Percentiles rank a stretch among this genome's conserved stretches.
phyloP scores from a whole-genome alignment of 1,140 invertebrate genomes.

The Globodera ellingtonae region DNA sequence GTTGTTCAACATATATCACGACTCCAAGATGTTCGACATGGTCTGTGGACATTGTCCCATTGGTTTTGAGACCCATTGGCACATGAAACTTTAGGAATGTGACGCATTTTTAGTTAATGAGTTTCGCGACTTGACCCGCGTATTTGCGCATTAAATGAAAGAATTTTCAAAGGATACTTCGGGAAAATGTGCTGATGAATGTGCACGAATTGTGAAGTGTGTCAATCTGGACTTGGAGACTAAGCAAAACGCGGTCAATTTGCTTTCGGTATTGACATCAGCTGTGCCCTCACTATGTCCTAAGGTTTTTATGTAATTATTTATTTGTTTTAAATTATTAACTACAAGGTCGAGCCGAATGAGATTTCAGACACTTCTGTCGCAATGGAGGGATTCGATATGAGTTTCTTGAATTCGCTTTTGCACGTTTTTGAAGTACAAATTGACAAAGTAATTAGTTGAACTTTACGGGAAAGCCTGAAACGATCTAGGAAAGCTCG shows the following conservation, averaged over 20 bases:
- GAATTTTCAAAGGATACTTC: slow-evolving; percentile 36
- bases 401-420: slow-evolving; percentile 45
- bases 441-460: slow-evolving; percentile 46
- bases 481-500: no score
- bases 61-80: neutral
- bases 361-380: neutral
- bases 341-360: neutral
- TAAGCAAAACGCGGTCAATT: slow-evolving; percentile 56
- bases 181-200: slow-evolving; percentile 37
- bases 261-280: slow-evolving; percentile 41
- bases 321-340: slow-evolving; percentile 24
- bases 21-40: slow-evolving; percentile 39
- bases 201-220: slow-evolving; percentile 39
- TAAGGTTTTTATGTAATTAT: slow-evolving; percentile 28
- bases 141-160: neutral
- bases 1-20: slow-evolving; percentile 54
- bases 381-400: slow-evolving; percentile 50
- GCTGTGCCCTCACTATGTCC: slow-evolving; percentile 39
- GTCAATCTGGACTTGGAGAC: slow-evolving; percentile 31
- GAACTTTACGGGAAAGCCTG: neutral
- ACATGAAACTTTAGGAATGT: no score
- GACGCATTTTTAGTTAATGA: no score
- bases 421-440: slow-evolving; percentile 42
- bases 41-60: slow-evolving; percentile 17
- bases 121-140: no score